These are phyloP conservation scores for Megaustenia siamemsis DNA, from an alignment of 2,888 invertebrate genomes.

Conservation along the genomic window DNA sequence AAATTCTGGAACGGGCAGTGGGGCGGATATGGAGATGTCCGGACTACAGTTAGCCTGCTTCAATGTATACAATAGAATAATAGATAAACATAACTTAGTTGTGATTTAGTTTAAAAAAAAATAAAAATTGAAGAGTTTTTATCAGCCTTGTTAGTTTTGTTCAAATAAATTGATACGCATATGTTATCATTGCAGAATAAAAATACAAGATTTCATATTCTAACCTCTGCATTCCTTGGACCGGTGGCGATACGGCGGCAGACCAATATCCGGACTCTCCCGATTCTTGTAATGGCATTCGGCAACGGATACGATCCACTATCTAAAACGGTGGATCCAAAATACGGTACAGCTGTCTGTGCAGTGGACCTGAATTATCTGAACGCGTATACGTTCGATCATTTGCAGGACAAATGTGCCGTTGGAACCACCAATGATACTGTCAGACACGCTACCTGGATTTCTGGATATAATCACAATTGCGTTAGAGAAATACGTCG, in stretches of 20 bases:
- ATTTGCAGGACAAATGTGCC: background rate
- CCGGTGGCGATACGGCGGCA: background rate
- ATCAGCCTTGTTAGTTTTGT: no score
- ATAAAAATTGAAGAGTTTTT: no score
- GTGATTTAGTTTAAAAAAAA: no score
- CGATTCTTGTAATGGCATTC: constrained; percentile 3
- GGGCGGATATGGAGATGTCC: no score
- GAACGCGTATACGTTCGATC: constrained; percentile 8
- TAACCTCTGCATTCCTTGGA: constrained; percentile 22
- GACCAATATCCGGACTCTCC: background rate
- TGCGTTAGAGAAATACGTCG: background rate
- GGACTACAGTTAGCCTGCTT: no score
- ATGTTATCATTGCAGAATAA: no score
- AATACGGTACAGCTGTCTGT: constrained; percentile 20
- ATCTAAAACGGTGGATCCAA: background rate
- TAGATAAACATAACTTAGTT: no score
- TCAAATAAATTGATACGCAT: no score
- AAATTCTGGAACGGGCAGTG: no score
- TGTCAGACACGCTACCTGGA: constrained; percentile 3
- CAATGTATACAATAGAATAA: no score
- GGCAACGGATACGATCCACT: background rate
- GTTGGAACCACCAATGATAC: background rate
- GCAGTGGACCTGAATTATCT: constrained; percentile 3
- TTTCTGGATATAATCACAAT: background rate
- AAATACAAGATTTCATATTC: background rate